Conservation (phyloP, 2,888 invertebrate species). For the Clusia tigrina region DNA sequence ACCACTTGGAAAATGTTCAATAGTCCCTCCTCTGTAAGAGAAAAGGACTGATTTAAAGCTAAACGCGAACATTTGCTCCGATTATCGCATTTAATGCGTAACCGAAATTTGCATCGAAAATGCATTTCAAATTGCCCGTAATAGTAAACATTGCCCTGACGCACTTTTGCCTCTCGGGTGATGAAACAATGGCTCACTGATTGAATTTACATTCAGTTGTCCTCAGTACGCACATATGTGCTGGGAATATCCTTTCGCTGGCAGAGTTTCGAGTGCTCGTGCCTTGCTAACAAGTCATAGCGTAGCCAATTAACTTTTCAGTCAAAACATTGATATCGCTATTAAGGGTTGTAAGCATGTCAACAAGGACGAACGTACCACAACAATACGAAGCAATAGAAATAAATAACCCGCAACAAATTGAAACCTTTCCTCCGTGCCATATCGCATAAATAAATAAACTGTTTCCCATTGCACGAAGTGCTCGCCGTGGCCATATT, state of each 20-base stretch:
- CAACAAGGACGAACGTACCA: conserved; percentile 27
- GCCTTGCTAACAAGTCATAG: too few relatives aligned
- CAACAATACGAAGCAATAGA: neutral
- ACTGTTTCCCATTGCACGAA: too few relatives aligned
- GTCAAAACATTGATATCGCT: neutral
- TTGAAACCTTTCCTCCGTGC: neutral
- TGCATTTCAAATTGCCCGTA: neutral
- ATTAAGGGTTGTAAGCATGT: conserved; percentile 42
- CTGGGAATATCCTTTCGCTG: too few relatives aligned
- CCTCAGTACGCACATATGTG: neutral
- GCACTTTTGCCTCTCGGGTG: conserved; percentile 16
- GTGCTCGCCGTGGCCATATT: neutral
- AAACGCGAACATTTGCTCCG: too few relatives aligned
- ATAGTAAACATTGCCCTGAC: conserved; percentile 8
- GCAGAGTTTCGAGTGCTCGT: too few relatives aligned
- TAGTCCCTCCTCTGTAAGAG: too few relatives aligned
- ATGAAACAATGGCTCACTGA: conserved; percentile 37
- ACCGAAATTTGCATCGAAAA: neutral
- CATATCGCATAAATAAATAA: neutral
- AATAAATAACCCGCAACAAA: neutral
- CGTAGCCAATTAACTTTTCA: conserved; percentile 46
- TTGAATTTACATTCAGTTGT: conserved; percentile 27
- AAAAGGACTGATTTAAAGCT: too few relatives aligned
- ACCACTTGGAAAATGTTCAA: too few relatives aligned
- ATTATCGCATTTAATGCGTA: neutral